Conservation (phyloP, 2,888 invertebrate genomes). For the Athripsodes cinereus region DNA sequence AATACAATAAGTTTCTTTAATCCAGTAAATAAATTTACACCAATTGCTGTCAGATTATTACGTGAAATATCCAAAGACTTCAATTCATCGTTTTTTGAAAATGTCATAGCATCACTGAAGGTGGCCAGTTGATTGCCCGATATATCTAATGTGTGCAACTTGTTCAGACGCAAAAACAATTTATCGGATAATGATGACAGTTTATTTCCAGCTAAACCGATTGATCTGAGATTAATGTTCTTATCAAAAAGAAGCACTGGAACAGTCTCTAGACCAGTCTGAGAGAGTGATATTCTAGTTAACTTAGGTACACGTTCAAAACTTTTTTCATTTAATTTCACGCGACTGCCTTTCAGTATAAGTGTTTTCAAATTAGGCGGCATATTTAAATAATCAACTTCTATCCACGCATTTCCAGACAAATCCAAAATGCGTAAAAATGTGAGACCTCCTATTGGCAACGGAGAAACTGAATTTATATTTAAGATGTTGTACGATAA, state of each 20-base stretch:
- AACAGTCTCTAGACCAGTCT: not conserved
- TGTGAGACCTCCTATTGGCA: not conserved
- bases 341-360: not conserved
- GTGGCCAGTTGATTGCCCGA: not conserved
- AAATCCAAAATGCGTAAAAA: constrained; percentile 11
- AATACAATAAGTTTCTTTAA: not conserved
- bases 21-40: not conserved
- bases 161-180: not conserved
- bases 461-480: not conserved
- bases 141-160: not conserved
- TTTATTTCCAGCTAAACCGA: not conserved
- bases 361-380: constrained; percentile 2
- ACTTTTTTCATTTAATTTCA: not conserved
- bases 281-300: not conserved
- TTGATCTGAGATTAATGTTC: not conserved
- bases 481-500: constrained; percentile 8
- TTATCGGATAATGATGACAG: not conserved
- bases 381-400: constrained; percentile 2
- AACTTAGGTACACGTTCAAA: not conserved
- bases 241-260: not conserved
- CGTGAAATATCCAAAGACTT: not conserved
- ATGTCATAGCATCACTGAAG: not conserved
- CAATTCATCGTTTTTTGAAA: not conserved
- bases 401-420: not conserved
- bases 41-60: not conserved